phyloP scores from a whole-genome alignment of 2,113 vertebrate species.

The Gasterosteus aculeatus region DNA sequence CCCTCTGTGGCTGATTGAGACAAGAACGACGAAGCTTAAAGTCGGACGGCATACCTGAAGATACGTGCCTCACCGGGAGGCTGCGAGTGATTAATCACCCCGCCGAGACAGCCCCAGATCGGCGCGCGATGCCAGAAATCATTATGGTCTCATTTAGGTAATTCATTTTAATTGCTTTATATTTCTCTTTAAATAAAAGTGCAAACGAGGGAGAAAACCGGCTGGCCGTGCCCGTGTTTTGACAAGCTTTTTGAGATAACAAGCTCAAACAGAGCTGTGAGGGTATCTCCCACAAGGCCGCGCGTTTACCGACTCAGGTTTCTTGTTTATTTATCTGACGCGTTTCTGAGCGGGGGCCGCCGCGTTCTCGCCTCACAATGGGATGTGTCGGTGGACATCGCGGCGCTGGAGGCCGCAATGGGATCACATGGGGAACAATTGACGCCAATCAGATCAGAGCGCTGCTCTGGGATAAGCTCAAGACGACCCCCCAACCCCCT shows the following conservation, averaged over 20 bases:
- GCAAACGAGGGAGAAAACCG: slow-evolving; percentile 42
- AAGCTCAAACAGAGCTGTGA: slow-evolving; percentile 73
- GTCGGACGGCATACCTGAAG: slow-evolving; percentile 45
- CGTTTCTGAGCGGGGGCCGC: background rate
- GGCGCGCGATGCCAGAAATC: slow-evolving; percentile 73
- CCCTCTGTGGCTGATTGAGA: slow-evolving; percentile 28
- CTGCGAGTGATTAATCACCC: slow-evolving; percentile 67
- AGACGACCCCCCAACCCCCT: slow-evolving; percentile 50
- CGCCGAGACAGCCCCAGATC: slow-evolving; percentile 61
- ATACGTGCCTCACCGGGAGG: slow-evolving; percentile 40
- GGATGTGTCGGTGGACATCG: slow-evolving; percentile 12
- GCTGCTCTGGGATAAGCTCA: slow-evolving; percentile 75
- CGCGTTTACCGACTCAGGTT: slow-evolving; percentile 18
- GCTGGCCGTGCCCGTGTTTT: slow-evolving; percentile 73
- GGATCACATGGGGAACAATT: slow-evolving; percentile 55
- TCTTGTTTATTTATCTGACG: slow-evolving; percentile 50
- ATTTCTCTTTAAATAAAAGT: slow-evolving; percentile 59
- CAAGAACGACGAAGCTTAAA: slow-evolving; percentile 76
- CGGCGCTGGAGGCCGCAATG: slow-evolving; percentile 48
- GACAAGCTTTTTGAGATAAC: slow-evolving; percentile 75
- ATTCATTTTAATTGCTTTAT: slow-evolving; percentile 81
- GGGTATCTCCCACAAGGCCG: slow-evolving; percentile 33
- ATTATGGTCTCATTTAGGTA: slow-evolving; percentile 76
- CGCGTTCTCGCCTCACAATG: background rate
- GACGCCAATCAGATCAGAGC: slow-evolving; percentile 70